A percentile compares a stretch with the other conserved stretches of the same genome.
Evolutionary conservation across 2,797 vertebrate genomes (phyloP).

Genomic region (Amazona finschi): DNA sequence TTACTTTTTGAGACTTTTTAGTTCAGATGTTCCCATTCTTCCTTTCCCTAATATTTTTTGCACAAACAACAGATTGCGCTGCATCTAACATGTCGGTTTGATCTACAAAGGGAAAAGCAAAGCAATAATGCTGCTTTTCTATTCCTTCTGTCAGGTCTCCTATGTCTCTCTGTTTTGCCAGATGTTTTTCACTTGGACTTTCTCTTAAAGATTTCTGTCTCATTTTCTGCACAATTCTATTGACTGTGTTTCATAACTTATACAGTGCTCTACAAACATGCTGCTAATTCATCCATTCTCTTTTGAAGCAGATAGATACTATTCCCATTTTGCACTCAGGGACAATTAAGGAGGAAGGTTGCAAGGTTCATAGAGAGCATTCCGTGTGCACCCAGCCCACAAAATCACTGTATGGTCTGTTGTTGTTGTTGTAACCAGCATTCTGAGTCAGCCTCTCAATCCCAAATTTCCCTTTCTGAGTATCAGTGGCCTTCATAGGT

Average conservation of each 20-base stretch:
- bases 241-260: neutral
- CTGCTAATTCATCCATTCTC: neutral
- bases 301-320: neutral
- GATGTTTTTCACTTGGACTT: constrained; percentile 21
- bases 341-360: neutral
- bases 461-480: neutral
- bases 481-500: neutral
- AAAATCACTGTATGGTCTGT: neutral
- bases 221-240: neutral
- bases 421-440: neutral
- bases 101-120: constrained; percentile 35
- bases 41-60: constrained; percentile 14
- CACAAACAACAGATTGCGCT: constrained; percentile 61
- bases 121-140: constrained; percentile 20
- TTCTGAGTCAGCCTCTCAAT: neutral
- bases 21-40: neutral
- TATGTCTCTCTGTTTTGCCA: neutral
- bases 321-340: neutral
- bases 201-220: neutral
- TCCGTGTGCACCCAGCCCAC: neutral
- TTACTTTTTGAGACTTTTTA: constrained; percentile 7
- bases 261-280: neutral
- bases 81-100: constrained; percentile 4
- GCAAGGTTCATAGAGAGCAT: neutral
- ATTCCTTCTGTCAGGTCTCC: constrained; percentile 32